phyloP scores from a whole-genome alignment of 92 coral and sea anemone genomes.

The Siderastrea radians region DNA sequence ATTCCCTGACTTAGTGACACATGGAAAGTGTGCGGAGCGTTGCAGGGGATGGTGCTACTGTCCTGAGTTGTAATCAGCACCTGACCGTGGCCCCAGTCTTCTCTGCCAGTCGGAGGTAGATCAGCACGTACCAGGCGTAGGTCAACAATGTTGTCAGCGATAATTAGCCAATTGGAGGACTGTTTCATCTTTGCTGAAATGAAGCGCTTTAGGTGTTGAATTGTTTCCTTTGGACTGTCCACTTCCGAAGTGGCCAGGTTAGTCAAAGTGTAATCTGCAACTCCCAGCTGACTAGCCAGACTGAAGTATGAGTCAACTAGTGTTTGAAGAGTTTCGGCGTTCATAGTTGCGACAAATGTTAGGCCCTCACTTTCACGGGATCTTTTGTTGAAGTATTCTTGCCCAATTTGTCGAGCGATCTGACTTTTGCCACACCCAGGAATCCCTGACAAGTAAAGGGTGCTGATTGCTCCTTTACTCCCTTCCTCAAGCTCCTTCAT shows the following conservation, averaged over 20 bases:
- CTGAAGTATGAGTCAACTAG: constrained; percentile 17
- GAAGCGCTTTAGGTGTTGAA: neutral
- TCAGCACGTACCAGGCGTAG: constrained; percentile 4
- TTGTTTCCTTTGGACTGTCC: neutral
- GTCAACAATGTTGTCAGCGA: constrained; percentile 46
- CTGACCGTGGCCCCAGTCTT: constrained; percentile 40
- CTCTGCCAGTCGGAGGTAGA: constrained; percentile 30
- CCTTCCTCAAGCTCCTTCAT: constrained; percentile 15
- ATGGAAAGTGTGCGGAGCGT: constrained; percentile 4
- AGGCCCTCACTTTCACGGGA: neutral
- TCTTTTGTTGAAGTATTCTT: constrained; percentile 7
- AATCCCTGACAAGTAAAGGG: constrained; percentile 42
- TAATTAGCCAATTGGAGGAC: constrained; percentile 40
- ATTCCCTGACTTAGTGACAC: constrained; percentile 37
- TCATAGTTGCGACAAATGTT: constrained; percentile 31
- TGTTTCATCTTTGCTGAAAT: neutral
- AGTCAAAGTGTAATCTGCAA: neutral
- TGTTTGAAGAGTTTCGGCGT: constrained; percentile 32
- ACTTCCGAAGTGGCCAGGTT: neutral
- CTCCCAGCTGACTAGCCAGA: constrained; percentile 20
- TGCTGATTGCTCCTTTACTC: constrained; percentile 23
- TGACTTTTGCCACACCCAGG: constrained; percentile 64
- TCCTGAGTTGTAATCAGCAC: constrained; percentile 56
- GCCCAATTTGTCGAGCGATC: constrained; percentile 58
- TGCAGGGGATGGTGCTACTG: neutral